Evolutionary conservation across 2,113 vertebrate species (phyloP).

Genomic region (Paedocypris sp.): DNA sequence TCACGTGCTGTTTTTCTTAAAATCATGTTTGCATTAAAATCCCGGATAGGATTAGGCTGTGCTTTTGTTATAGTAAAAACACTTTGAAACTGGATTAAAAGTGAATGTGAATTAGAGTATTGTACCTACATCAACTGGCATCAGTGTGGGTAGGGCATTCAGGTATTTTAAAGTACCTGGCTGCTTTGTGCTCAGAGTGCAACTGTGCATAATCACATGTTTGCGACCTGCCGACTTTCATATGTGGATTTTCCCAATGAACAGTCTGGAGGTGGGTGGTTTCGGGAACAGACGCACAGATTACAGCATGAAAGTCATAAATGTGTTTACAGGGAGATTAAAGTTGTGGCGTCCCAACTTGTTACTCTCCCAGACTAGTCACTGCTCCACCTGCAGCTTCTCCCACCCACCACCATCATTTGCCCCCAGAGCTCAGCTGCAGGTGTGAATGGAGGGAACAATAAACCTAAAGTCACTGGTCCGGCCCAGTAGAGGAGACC

Average conservation of each 20-base stretch:
- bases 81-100: no score
- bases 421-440: not conserved
- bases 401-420: not conserved
- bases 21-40: no score
- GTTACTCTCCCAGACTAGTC: conserved; percentile 43
- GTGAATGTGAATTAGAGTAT: no score
- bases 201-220: no score
- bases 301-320: conserved; percentile 28
- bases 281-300: not conserved
- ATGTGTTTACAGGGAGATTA: conserved; percentile 41
- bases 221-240: no score
- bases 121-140: no score
- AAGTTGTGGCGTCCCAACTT: conserved; percentile 46
- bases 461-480: conserved; percentile 39
- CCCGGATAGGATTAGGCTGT: no score
- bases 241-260: not conserved
- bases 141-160: no score
- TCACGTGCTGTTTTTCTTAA: no score
- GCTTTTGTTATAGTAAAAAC: no score
- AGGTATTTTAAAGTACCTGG: no score
- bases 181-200: no score
- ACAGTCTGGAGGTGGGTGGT: not conserved
- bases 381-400: conserved; percentile 26
- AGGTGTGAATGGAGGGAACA: conserved; percentile 37
- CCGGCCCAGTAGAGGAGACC: conserved; percentile 48